These are phyloP conservation scores for Nasonia vitripennis DNA, from an alignment of 1,140 invertebrate genomes.

Conservation along the genomic window DNA sequence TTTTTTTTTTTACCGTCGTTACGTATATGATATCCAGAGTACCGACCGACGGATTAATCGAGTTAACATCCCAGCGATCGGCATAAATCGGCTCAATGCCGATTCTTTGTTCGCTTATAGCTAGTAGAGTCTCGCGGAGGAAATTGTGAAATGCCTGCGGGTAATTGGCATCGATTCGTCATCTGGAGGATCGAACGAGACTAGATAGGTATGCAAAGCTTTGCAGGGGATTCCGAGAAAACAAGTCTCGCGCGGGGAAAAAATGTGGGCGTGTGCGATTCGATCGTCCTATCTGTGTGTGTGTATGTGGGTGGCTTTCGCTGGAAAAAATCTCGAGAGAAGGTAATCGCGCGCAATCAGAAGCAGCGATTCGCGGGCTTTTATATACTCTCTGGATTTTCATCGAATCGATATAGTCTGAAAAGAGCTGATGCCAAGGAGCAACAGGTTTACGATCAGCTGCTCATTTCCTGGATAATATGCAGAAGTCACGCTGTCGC, in stretches of 20 bases:
- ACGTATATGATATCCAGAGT: neutral
- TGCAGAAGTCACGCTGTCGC: too few relatives aligned
- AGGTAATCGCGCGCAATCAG: too few relatives aligned
- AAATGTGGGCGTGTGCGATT: neutral
- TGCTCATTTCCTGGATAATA: too few relatives aligned
- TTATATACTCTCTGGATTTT: too few relatives aligned
- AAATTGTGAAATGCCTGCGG: constrained; percentile 3
- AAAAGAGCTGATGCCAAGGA: too few relatives aligned
- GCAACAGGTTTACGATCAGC: too few relatives aligned
- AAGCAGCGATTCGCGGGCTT: too few relatives aligned
- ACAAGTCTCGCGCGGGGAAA: neutral
- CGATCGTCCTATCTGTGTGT: neutral
- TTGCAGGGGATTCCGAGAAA: neutral
- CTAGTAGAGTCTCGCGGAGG: neutral
- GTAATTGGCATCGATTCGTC: neutral
- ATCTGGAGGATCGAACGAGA: neutral
- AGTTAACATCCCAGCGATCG: neutral
- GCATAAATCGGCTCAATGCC: constrained; percentile 27
- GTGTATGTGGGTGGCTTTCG: neutral
- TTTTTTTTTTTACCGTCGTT: too few relatives aligned
- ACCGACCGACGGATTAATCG: neutral
- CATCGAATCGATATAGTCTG: too few relatives aligned
- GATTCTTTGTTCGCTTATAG: neutral
- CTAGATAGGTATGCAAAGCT: neutral
- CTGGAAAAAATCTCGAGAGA: neutral